These are phyloP conservation scores for Micrasema longulum DNA, from an alignment of 1,140 invertebrate genomes.

Conservation along the genomic window DNA sequence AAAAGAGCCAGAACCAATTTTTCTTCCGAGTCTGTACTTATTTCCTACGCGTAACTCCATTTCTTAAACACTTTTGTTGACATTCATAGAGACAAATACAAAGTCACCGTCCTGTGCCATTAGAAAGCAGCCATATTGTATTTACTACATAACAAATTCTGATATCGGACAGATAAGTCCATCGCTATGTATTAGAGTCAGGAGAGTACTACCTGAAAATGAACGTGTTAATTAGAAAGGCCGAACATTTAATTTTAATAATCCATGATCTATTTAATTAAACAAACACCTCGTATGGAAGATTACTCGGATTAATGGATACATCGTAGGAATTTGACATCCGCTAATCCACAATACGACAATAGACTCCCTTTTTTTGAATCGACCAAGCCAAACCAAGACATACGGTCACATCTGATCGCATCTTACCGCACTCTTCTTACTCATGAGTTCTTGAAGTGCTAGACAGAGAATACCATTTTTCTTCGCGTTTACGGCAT, in stretches of 20 bases:
- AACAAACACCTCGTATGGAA: conserved; percentile 42
- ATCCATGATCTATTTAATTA: conserved; percentile 21
- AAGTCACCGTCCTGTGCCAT: conserved; percentile 48
- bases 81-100: conserved; percentile 48
- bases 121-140: conserved; percentile 50
- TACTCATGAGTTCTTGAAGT: neutral
- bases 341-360: conserved; percentile 43
- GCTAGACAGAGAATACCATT: conserved; percentile 32
- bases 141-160: conserved; percentile 47
- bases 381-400: conserved; percentile 25
- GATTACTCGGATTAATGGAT: conserved; percentile 46
- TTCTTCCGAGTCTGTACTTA: conserved; percentile 96
- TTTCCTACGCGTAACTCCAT: conserved; percentile 98
- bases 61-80: conserved; percentile 49
- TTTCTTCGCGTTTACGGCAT: conserved; percentile 10
- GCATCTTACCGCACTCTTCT: conserved; percentile 20
- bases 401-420: conserved; percentile 41
- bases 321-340: conserved; percentile 43
- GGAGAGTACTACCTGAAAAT: conserved; percentile 39
- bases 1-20: conserved; percentile 98
- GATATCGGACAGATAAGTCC: conserved; percentile 42
- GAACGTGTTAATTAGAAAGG: conserved; percentile 32
- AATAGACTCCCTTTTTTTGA: conserved; percentile 33
- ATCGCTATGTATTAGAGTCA: conserved; percentile 33
- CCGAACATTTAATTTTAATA: conserved; percentile 31